Evolutionary conservation across 2,888 invertebrate genomes (phyloP).

Genomic region (Apeira syringaria): DNA sequence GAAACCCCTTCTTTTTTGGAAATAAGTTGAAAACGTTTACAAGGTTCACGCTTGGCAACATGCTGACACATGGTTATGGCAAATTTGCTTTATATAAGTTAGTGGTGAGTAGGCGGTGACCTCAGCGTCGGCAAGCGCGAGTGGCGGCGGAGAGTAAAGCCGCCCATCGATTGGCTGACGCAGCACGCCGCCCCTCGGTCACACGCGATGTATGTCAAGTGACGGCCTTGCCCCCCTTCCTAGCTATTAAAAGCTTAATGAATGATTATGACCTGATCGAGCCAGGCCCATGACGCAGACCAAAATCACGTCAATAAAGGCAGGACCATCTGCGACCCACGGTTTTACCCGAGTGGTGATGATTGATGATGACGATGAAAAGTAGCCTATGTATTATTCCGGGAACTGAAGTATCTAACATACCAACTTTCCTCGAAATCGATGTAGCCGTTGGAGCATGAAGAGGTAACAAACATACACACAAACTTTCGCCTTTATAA

Average conservation of each 20-base stretch:
- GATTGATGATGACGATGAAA: too few species aligned
- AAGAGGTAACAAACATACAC: too few species aligned
- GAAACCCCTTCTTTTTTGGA: too few species aligned
- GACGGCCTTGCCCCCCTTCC: conserved; percentile 79
- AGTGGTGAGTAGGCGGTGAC: conserved; percentile 60
- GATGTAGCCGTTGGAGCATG: too few species aligned
- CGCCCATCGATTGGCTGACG: conserved; percentile 76
- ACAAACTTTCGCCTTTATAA: too few species aligned
- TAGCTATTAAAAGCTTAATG: conserved; percentile 79
- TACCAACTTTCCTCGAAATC: too few species aligned
- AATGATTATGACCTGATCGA: conserved; percentile 66
- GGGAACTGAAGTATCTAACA: too few species aligned
- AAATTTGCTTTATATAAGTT: conserved; percentile 25
- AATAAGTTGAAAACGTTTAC: too few species aligned
- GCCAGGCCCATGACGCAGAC: conserved; percentile 41
- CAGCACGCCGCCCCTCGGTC: conserved; percentile 69
- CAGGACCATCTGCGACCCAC: too few species aligned
- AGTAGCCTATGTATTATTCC: too few species aligned
- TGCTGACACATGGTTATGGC: background rate
- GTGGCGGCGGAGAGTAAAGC: conserved; percentile 51
- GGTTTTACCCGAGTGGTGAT: too few species aligned
- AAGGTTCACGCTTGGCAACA: too few species aligned
- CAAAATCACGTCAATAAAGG: background rate
- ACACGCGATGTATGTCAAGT: conserved; percentile 76
- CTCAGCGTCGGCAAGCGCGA: conserved; percentile 48